These are phyloP conservation scores for Melanostoma mellinum DNA, from an alignment of 2,888 invertebrate genomes.

Conservation along the genomic window DNA sequence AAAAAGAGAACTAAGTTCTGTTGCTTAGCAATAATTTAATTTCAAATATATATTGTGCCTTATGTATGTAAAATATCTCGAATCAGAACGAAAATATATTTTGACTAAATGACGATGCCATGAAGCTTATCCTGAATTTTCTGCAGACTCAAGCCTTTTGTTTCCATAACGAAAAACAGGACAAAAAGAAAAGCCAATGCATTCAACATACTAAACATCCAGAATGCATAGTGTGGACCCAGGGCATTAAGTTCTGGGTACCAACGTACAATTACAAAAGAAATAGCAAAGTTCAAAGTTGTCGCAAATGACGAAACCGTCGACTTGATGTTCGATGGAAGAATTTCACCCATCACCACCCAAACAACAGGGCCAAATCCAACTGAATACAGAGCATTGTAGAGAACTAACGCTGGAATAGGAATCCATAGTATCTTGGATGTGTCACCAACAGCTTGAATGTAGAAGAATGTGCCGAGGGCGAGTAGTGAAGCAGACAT, in stretches of 20 bases:
- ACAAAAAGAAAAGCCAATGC: conserved; percentile 87
- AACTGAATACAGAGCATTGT: conserved; percentile 89
- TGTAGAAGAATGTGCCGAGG: conserved; percentile 85
- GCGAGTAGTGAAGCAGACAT: conserved; percentile 86
- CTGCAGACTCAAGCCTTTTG: conserved; percentile 92
- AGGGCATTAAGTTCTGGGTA: conserved; percentile 85
- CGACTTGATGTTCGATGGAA: conserved; percentile 90
- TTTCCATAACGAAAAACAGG: conserved; percentile 90
- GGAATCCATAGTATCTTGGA: conserved; percentile 86
- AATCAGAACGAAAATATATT: too few relatives aligned
- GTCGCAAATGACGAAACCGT: conserved; percentile 89
- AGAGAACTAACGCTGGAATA: conserved; percentile 87
- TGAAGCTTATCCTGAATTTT: conserved; percentile 89
- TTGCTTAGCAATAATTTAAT: too few relatives aligned
- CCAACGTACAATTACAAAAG: conserved; percentile 89
- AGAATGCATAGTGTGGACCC: conserved; percentile 87
- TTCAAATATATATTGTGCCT: too few relatives aligned
- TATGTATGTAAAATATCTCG: too few relatives aligned
- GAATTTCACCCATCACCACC: conserved; percentile 92
- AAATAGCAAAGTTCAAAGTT: conserved; percentile 88
- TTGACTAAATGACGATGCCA: not conserved
- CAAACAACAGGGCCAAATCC: conserved; percentile 91
- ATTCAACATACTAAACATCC: conserved; percentile 87
- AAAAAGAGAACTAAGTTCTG: too few relatives aligned
- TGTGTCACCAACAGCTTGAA: conserved; percentile 82